phyloP scores from a whole-genome alignment of 53 echinoderm and acorn worm genomes.

The Luidia sarsii region DNA sequence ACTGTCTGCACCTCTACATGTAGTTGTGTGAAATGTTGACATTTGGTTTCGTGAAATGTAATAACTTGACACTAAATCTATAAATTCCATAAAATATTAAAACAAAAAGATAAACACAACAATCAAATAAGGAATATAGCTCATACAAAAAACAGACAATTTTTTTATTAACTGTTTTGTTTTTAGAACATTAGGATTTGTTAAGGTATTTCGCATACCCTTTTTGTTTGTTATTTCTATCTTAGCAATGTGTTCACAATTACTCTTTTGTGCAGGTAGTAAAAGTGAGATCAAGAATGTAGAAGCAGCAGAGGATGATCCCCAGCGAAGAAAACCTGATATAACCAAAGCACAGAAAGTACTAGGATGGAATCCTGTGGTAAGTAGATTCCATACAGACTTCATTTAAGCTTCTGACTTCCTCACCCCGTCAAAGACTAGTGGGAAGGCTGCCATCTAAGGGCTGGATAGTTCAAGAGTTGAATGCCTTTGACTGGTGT shows the following conservation, averaged over 20 bases:
- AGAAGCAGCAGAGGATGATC: constrained; percentile 90
- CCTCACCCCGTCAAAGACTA: not conserved
- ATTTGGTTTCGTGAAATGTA: not conserved
- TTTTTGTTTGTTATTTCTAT: too few relatives aligned
- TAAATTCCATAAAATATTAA: too few relatives aligned
- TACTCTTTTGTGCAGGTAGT: constrained; percentile 61
- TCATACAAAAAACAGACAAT: too few relatives aligned
- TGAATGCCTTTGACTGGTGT: too few relatives aligned
- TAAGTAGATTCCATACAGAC: constrained; percentile 53
- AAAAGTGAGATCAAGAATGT: constrained; percentile 70
- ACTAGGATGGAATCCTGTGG: constrained; percentile 86
- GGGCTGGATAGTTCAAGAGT: not conserved
- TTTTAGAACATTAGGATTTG: too few relatives aligned
- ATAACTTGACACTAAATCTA: too few relatives aligned
- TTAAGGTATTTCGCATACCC: too few relatives aligned
- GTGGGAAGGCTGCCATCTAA: too few relatives aligned
- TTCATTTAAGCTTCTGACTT: not conserved
- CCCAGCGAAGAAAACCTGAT: constrained; percentile 92
- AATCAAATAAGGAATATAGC: too few relatives aligned
- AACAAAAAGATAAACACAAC: too few relatives aligned
- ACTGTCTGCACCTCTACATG: not conserved
- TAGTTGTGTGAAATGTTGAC: not conserved
- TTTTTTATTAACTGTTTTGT: too few relatives aligned
- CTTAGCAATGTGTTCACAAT: too few relatives aligned
- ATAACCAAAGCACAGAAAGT: constrained; percentile 85